Base-by-base conservation (phyloP, 2,888 invertebrate genomes). In the Theretra japonica region DNA sequence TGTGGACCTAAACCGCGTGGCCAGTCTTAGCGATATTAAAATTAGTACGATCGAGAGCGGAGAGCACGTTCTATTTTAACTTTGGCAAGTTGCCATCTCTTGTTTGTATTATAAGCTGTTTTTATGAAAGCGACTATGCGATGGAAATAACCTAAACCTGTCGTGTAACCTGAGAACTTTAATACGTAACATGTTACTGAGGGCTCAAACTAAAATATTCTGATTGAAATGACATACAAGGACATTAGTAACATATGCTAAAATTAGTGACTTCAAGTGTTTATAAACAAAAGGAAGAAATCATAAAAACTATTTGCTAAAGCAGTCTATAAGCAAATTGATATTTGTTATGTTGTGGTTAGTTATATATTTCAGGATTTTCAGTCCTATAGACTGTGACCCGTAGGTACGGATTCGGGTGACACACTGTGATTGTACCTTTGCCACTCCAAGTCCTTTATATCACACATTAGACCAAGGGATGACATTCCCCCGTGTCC, bases 401-500 rank as follows among this genome's bases (percentile, higher is more conserved):
- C 75, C 75, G 75, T 78, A 69, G 80, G 41, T 41, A 41, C 41
- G 82, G 85, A 77, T 75, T 80, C 75, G 48, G 75, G 76, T 81
- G 77, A 82, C 79, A 83, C 79, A 82, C 76, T 75, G 80, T 82
- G 77, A 69, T 83, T 84, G 83, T 96, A 96, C 96, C 96, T 96
- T 95, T 96, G 96, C 96, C 96, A 96, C 89, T 96, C 96, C 87
- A 91, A 87, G 94, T 97, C 97, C 95, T 95, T 96, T 94, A 97
- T 96, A 95, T 97, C 97, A 95, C 96, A 97, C 96, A 97, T 97
- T 90, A 97, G 96, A 88, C 97, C 97, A 90, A 97, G 95, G 91
- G 97, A 96, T 84, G 96, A 96, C 90, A 98, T 97, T 89, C 98
- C 98, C 85, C 98, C 97, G 94, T 98, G 98, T 88, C 98, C 98